Percentiles rank a stretch among this genome's conserved stretches.
Evolutionary conservation across 2,113 vertebrate genomes (phyloP).

Genomic region (Chloropsis cyanopogon): DNA sequence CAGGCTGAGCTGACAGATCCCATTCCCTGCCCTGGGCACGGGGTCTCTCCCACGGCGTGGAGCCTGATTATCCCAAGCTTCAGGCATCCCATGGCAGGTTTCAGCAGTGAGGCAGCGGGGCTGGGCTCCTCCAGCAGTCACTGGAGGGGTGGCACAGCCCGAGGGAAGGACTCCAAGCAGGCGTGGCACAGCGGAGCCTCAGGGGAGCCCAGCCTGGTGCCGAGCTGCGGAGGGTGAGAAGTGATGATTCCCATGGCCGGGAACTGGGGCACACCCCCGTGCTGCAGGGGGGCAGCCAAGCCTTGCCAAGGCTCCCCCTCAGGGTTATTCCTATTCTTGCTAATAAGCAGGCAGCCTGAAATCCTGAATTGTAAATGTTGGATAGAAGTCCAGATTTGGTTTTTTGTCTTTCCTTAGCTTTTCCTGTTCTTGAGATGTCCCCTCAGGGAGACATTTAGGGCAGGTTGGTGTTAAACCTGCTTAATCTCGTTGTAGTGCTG

Average conservation of each 20-base stretch:
- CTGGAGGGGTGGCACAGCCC: background rate
- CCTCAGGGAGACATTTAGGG: background rate
- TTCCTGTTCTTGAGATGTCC: background rate
- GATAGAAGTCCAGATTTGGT: background rate
- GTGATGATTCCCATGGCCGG: background rate
- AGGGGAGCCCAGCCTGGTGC: background rate
- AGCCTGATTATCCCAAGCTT: background rate
- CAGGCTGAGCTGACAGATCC: background rate
- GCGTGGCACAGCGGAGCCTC: background rate
- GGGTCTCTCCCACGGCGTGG: fast-evolving
- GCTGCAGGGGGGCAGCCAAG: background rate
- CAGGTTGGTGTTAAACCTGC: background rate
- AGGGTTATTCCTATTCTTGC: no score
- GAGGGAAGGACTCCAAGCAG: background rate
- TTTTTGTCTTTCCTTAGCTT: background rate
- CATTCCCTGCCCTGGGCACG: background rate
- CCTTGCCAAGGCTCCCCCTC: background rate
- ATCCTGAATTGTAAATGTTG: background rate
- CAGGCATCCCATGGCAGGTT: background rate
- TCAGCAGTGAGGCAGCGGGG: background rate
- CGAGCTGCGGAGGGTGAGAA: fast-evolving
- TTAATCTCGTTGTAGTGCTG: background rate
- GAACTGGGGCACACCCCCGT: fast-evolving
- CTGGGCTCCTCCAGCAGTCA: background rate
- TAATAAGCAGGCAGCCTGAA: background rate